Evolutionary conservation across 1,140 invertebrate species (phyloP).

Genomic region (Oedothorax gibbosus): DNA sequence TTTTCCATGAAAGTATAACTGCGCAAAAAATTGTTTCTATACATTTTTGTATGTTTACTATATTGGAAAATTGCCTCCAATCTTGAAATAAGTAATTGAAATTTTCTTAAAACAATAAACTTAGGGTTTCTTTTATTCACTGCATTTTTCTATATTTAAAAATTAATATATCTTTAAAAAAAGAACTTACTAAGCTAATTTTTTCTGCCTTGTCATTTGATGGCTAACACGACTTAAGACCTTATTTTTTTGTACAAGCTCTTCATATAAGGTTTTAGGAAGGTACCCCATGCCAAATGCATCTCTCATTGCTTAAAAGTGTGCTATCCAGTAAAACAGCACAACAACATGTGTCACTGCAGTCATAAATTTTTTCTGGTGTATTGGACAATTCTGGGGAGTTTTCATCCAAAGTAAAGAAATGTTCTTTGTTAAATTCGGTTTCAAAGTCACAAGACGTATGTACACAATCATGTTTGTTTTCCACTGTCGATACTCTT

Average conservation of each 20-base stretch:
- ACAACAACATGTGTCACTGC: conserved; percentile 24
- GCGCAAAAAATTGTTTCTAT: too few relatives aligned
- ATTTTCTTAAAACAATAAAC: too few relatives aligned
- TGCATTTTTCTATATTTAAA: not conserved
- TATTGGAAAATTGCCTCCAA: too few relatives aligned
- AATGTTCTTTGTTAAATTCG: not conserved
- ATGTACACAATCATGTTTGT: too few relatives aligned
- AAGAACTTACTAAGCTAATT: too few relatives aligned
- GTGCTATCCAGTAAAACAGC: conserved; percentile 36
- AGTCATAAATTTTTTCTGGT: conserved; percentile 8
- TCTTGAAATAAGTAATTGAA: too few relatives aligned
- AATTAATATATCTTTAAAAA: not conserved
- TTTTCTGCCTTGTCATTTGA: too few relatives aligned
- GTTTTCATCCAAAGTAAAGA: not conserved
- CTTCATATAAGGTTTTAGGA: conserved; percentile 2
- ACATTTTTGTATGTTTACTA: too few relatives aligned
- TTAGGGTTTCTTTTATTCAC: not conserved
- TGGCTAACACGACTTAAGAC: too few relatives aligned
- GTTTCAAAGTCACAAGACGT: not conserved
- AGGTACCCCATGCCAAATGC: conserved; percentile 36
- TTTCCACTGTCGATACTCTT: too few relatives aligned
- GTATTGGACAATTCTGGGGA: not conserved
- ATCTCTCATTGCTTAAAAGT: conserved; percentile 24
- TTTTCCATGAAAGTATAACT: too few relatives aligned
- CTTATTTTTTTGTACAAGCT: too few relatives aligned